Conservation (phyloP, 2,797 vertebrate genomes). For the Galago senegalensis region DNA sequence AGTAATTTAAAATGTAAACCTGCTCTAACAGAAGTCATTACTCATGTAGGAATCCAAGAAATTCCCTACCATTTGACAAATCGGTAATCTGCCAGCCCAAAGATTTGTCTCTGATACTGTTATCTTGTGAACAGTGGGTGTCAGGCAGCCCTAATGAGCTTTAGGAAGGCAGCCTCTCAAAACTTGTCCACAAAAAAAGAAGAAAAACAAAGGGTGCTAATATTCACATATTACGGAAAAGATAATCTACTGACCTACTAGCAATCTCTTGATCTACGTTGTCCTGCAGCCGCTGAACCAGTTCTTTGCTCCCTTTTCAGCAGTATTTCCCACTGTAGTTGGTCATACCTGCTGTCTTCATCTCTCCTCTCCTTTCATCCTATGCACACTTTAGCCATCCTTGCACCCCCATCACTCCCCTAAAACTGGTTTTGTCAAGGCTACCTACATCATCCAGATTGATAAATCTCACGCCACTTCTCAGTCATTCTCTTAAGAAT, state of each 20-base stretch:
- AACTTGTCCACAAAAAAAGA: not conserved
- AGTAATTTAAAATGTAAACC: not conserved
- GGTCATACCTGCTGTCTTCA: not conserved
- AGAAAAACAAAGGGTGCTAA: not conserved
- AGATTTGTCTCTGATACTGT: not conserved
- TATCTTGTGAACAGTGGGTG: fast-evolving
- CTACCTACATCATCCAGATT: not conserved
- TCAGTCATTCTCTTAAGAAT: not conserved
- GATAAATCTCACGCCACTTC: not conserved
- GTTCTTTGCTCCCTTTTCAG: not conserved
- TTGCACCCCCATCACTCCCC: not conserved
- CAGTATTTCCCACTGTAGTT: not conserved
- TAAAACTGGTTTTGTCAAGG: not conserved
- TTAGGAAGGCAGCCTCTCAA: not conserved
- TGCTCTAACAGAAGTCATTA: not conserved
- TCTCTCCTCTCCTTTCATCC: not conserved
- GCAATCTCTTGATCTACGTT: not conserved
- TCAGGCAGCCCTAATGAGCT: not conserved
- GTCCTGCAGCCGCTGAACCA: not conserved
- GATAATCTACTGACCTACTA: not conserved
- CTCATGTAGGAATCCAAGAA: not conserved
- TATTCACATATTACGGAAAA: not conserved
- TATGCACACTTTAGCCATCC: not conserved
- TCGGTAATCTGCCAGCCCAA: not conserved
- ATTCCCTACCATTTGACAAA: not conserved